Evolutionary conservation across 2,113 vertebrate genomes (phyloP).

Genomic region (Gallinago jamesoni): DNA sequence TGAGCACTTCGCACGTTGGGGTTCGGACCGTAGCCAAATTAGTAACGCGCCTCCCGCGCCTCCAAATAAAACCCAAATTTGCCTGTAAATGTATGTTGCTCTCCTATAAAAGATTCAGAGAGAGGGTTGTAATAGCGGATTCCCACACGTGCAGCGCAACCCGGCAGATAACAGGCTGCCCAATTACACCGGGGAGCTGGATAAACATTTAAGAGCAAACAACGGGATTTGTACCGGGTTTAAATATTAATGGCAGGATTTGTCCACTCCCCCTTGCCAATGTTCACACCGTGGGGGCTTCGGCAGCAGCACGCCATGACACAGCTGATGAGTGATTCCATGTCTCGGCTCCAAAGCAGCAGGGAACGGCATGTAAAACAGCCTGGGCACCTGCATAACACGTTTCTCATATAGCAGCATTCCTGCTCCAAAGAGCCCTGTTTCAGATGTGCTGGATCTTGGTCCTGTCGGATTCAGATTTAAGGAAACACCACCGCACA

Average conservation of each 20-base stretch:
- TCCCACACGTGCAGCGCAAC: constrained; percentile 5
- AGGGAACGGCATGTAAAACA: constrained; percentile 63
- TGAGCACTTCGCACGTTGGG: constrained; percentile 32
- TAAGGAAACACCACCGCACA: constrained; percentile 23
- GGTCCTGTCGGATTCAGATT: constrained; percentile 17
- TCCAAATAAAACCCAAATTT: constrained; percentile 34
- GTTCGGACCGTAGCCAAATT: constrained; percentile 53
- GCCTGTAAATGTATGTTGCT: constrained; percentile 35
- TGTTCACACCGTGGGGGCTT: constrained; percentile 33
- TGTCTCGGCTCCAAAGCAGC: constrained; percentile 52
- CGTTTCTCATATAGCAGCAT: constrained; percentile 51
- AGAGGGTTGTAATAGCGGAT: constrained; percentile 11
- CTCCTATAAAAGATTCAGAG: constrained; percentile 30
- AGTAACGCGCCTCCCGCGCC: constrained; percentile 20
- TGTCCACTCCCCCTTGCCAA: constrained; percentile 55
- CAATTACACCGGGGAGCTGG: constrained; percentile 41
- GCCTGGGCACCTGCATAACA: constrained; percentile 12
- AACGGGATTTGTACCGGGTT: constrained; percentile 50
- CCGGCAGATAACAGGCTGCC: neutral
- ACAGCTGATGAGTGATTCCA: constrained; percentile 42
- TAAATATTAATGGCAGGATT: constrained; percentile 65
- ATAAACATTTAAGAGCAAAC: constrained; percentile 67
- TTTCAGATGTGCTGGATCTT: constrained; percentile 33
- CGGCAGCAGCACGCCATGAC: neutral
- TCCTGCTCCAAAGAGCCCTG: constrained; percentile 39